Evolutionary conservation across 2,888 invertebrate species (phyloP).

Genomic region (Cynaeus angustus): DNA sequence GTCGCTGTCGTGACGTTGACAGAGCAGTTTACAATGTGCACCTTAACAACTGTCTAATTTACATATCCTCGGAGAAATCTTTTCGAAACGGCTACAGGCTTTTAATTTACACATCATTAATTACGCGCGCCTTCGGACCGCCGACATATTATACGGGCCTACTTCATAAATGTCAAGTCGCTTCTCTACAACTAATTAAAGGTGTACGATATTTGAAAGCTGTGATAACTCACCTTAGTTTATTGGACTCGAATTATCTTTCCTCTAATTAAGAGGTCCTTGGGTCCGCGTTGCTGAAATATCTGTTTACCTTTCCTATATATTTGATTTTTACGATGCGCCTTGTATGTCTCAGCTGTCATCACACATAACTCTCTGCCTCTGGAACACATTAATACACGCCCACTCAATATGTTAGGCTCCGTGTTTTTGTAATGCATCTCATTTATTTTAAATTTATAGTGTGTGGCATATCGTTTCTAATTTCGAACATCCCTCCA

Average conservation of each 20-base stretch:
- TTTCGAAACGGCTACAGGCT: constrained; percentile 69
- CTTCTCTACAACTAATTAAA: constrained; percentile 69
- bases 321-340: constrained; percentile 64
- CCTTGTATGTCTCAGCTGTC: constrained; percentile 66
- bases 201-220: constrained; percentile 68
- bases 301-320: constrained; percentile 60
- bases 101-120: constrained; percentile 71
- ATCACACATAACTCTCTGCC: constrained; percentile 64
- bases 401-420: constrained; percentile 68
- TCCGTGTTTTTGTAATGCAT: constrained; percentile 68
- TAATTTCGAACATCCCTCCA: constrained; percentile 65
- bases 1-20: constrained; percentile 66
- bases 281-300: constrained; percentile 63
- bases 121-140: constrained; percentile 60
- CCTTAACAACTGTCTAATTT: constrained; percentile 71
- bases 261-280: constrained; percentile 64
- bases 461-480: constrained; percentile 66
- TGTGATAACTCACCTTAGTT: constrained; percentile 65
- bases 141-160: constrained; percentile 64
- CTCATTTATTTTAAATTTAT: constrained; percentile 70
- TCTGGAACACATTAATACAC: constrained; percentile 69
- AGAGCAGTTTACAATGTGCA: constrained; percentile 68
- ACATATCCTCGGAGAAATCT: constrained; percentile 71
- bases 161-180: constrained; percentile 69
- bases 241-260: constrained; percentile 64